Evolutionary conservation across 2,113 vertebrate species (phyloP).

Genomic region (Oreochromis niloticus): DNA sequence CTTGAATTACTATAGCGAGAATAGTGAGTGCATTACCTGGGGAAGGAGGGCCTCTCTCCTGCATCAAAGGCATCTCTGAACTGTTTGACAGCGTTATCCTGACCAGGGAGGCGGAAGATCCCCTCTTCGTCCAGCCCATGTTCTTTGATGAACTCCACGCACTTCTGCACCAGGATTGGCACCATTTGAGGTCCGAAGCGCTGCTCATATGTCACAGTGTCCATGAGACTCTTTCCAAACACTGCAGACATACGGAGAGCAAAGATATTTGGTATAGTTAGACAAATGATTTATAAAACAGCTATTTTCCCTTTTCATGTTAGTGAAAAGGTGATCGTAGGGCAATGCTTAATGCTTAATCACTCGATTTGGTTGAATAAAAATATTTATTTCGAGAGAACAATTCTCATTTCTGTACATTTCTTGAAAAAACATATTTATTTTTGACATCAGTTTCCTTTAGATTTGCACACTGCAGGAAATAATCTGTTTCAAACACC

Average conservation of each 20-base stretch:
- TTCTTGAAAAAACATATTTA: not conserved
- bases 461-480: not conserved
- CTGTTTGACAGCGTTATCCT: constrained; percentile 90
- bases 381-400: not conserved
- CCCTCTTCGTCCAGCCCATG: constrained; percentile 87
- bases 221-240: constrained; percentile 83
- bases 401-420: not conserved
- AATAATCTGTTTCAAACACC: not conserved
- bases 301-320: not conserved
- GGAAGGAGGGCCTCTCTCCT: constrained; percentile 89
- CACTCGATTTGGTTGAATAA: not conserved
- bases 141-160: constrained; percentile 84
- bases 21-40: constrained; percentile 64
- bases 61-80: constrained; percentile 90
- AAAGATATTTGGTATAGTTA: not conserved
- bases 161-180: constrained; percentile 90
- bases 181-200: constrained; percentile 81
- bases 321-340: not conserved
- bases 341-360: not conserved
- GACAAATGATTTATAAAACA: not conserved
- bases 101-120: constrained; percentile 93
- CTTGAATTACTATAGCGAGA: not conserved
- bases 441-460: not conserved
- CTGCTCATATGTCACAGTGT: constrained; percentile 85
- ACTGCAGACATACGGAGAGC: constrained; percentile 56